Percentiles rank a stretch among this genome's conserved stretches.
phyloP scores from a whole-genome alignment of 2,797 vertebrate genomes.

The Rhincodon typus region DNA sequence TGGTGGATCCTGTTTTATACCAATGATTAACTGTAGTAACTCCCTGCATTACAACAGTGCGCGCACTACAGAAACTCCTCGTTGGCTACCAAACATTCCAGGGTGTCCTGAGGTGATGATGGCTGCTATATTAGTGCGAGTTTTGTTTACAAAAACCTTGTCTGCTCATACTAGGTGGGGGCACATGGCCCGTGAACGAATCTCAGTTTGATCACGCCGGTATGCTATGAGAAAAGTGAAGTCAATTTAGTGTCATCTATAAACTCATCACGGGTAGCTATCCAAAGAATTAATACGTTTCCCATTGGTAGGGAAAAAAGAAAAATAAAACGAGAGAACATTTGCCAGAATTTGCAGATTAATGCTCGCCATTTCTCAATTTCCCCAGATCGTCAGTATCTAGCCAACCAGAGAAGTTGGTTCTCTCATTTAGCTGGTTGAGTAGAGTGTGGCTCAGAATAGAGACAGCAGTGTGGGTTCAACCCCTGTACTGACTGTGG shows the following conservation, averaged over 20 bases:
- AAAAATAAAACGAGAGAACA: not conserved
- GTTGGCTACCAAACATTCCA: not conserved
- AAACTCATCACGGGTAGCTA: not conserved
- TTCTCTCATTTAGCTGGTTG: no score
- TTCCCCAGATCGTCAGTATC: no score
- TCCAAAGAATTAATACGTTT: not conserved
- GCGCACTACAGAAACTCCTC: not conserved
- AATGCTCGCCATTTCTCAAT: no score
- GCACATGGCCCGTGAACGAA: no score
- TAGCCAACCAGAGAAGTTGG: no score
- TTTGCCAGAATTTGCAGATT: no score
- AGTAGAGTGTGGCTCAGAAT: no score
- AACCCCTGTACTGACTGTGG: no score
- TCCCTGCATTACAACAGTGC: not conserved
- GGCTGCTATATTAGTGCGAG: not conserved
- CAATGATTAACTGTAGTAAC: not conserved
- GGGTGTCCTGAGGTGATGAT: not conserved
- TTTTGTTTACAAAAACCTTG: not conserved
- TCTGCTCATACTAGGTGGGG: not conserved
- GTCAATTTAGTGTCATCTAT: not conserved
- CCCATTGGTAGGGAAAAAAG: no score
- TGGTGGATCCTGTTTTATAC: no score
- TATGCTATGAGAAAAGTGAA: no score
- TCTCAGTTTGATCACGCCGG: not conserved
- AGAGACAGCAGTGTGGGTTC: no score